Evolutionary conservation across 2,113 vertebrate genomes (phyloP), one percentile per base, ranked within the genome.

Genomic region (Nesogale talazaci): DNA sequence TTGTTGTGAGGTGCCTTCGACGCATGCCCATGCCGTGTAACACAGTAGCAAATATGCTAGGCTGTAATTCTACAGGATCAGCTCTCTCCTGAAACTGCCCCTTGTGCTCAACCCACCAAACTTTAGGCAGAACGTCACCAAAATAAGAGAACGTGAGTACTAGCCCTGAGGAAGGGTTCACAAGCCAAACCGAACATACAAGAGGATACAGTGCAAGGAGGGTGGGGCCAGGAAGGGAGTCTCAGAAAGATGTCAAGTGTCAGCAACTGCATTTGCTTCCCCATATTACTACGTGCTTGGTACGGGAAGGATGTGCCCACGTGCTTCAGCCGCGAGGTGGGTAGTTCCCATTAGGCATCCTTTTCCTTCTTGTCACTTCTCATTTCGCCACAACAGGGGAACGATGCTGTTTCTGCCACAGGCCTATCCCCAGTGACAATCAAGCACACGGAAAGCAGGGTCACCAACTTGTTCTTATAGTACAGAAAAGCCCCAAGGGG

Each of bases 401-500:
- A 93, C 36, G 87, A 67, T 63, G 38, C 89, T 91, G 75, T 80
- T 77, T 20, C 81, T 29, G 81, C 88, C 86, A 36, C 2, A 0
- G 42, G 76, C 72, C 79, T 94, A 75, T 94, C 91, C 59, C 17
- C 81, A 72, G 74, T 46, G 89, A 25, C 29, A 40, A 69, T 87
- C 57, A 91, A 87, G 91, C 87, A 77, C 84, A 6, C 72, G 91
- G 34, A 40, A 88, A 83, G 92, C 79, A 69, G 84, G 74, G 91
- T 94, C 78, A 89, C 92, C 87, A 81, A 83, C 89, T 89, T 95
- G 92, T 96, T 96, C 89, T 92, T 69, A 94, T 95, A 96, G 93
- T 96, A 96, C 95, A 89, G 95, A 96, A 94, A 89, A 95, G 94
- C 94, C 95, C 94, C 94, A n/a, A 89, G 89, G 96, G 94, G 84